These are phyloP conservation scores for Dinomys branickii DNA, from an alignment of 2,113 vertebrate genomes.

Conservation along the genomic window DNA sequence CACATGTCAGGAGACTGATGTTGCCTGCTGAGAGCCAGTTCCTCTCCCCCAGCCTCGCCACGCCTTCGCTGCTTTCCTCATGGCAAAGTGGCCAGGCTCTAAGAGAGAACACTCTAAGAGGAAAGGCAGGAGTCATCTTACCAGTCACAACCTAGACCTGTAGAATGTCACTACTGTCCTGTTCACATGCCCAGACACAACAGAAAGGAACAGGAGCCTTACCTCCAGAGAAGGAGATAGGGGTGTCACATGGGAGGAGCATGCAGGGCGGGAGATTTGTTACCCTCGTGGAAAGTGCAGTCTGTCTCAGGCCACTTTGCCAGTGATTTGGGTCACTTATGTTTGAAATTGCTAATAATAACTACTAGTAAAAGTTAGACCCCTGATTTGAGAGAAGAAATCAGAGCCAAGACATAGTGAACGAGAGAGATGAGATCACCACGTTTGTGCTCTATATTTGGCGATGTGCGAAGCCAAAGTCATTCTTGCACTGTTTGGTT, in stretches of 20 bases:
- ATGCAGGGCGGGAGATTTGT: background rate
- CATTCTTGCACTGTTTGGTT: background rate
- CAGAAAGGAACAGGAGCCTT: too few species aligned
- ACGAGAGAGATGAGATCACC: background rate
- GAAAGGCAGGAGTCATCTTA: background rate
- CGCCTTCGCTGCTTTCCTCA: background rate
- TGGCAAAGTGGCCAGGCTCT: background rate
- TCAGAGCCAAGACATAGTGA: background rate
- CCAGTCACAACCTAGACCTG: background rate
- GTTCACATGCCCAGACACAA: too few species aligned
- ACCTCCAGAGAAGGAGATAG: background rate
- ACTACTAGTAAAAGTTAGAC: background rate
- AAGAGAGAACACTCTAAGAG: background rate
- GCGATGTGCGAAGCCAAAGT: background rate
- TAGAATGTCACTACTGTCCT: background rate
- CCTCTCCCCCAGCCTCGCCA: background rate
- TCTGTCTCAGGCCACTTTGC: background rate
- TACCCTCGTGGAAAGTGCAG: background rate
- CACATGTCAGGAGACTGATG: background rate
- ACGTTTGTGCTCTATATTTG: background rate
- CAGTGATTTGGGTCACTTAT: background rate
- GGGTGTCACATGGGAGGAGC: background rate
- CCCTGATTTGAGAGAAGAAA: background rate
- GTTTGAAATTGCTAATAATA: background rate
- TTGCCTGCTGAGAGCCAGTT: rapidly evolving